Base-by-base conservation (phyloP, 2,888 invertebrate genomes). In the Drosophila kanekoi region DNA sequence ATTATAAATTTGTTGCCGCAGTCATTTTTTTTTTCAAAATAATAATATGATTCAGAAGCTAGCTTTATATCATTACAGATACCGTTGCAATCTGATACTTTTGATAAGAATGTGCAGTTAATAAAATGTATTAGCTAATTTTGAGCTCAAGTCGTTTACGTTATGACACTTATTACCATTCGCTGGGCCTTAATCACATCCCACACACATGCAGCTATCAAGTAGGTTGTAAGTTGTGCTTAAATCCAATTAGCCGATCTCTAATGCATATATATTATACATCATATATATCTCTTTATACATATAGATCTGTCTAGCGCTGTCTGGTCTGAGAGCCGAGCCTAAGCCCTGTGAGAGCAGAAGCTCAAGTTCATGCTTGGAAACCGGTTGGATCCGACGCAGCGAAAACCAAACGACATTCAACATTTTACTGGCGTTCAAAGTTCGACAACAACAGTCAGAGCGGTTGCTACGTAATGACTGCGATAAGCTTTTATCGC, bases 401-500 rank as follows among this genome's bases (percentile, higher is more conserved):
- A 20, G 35, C 32, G 14, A 3, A 40, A 14, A 47, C 20, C 6
- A 37, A 45, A 10, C 56, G 33, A 59, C 60, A 53, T 41, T 65
- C 53, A 57, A 48, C 49, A 14, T 28, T 51, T 53, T 51, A 20
- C 37, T 33, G 14, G 47, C 16, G 58, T 44, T 56, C 77, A 71
- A 74, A 62, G 77, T 65, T 65, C 61, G 40, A n/a, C 40, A 32
- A 10, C 40, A 14, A 45, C 43, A 47, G 37, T 47, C 54, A 43
- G 37, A 40, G 47, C 58, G 16, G 32, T 59, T 49, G 51, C 84
- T 75, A 81, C 85, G 85, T 81, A 81, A 78, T 78, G 38, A 47
- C 11, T 58, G 65, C 18, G 80, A 80, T 80, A 71, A 70, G 81
- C 37, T 28, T 33, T 61, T 66, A 62, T 77, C 64, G 44, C 45